Evolutionary conservation across 2,888 invertebrate species (phyloP), one percentile per base, ranked within the genome.

Genomic region (Microplitis deprimator): DNA sequence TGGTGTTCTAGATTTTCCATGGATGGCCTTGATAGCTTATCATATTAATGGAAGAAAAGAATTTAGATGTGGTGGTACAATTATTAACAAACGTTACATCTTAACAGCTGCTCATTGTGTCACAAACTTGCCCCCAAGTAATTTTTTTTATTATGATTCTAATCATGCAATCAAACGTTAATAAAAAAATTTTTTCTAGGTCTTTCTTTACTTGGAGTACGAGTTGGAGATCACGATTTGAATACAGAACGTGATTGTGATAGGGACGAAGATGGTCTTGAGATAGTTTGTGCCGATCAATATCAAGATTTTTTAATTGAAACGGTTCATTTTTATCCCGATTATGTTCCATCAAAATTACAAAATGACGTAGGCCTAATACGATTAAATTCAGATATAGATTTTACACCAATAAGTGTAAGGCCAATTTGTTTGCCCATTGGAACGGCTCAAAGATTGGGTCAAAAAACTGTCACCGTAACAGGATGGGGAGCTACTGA

Each of bases 401-500:
- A 92, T 81, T 91, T 92, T 79, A 81, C 87, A 64, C 84, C 90
- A 85, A 90, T 87, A 50, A 92, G 87, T 73, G 90, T 91, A 77
- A 90, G 89, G 60, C 90, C 92, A 5, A 88, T 93, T 75, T 93
- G 93, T 80, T 79, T 93, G 74, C 93, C 93, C 5, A 84, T 86
- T 13, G 89, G 86, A n/a, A 64, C 82, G 10, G 82, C 84, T 0
- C 70, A 83, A 0, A 77, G 1, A 1, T 39, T 85, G 3, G 59
- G 1, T 0, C 79, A 79, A 4, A 84, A 80, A 71, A 87, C 82
- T 80, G 92, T 92, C 81, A 91, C 92, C 71, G 94, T 94, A 0
- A 94, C 95, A 5, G 96, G 95, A 0, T 96, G 95, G 95, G 95
- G 95, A 40, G 92, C 92, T 82, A 94, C 93, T 62, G 93, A 93